Evolutionary conservation across 2,888 invertebrate species (phyloP), one percentile per base, ranked within the genome.

Genomic region (Drosophila limbata): DNA sequence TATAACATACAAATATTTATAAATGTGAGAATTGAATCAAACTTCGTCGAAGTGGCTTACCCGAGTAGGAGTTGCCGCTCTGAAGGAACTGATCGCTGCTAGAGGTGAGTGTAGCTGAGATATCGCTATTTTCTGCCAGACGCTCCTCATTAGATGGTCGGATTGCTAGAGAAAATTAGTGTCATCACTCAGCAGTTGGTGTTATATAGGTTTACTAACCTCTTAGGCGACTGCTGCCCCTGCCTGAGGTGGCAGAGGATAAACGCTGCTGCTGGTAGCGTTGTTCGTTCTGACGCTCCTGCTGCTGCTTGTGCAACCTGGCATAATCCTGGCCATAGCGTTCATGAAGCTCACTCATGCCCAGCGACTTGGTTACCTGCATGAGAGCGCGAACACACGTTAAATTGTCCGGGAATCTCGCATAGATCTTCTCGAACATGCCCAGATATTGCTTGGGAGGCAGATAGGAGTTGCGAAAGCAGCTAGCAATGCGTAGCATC

Each of bases 331-430:
- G 93, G 0, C 95, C 94, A 93, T 98, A 99, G 19, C 96, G 95
- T 73, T 96, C 95, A 56, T 92, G 84, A 0, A 97, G 96, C 90
- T 99, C 99, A 40, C 96, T 95, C 90, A 99, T 94, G 0, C 98
- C 98, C 87, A 99, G 94, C 90, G 92, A 90, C 47, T 92, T 92
- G n/a, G 92, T 92, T 2, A 91, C 91, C 73, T 93, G 92, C 63
- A 93, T 89, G 13, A 93, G 64, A 0, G 93, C 95, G 92, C 92
- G 95, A 96, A 99, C 92, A 95, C 99, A 99, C 90, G 98, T 98
- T 1, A 97, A 94, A 92, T 99, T 98, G 73, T 99, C 98, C 0
- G 99, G 99, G 92, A 99, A 99, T 79, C 95, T 95, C 19, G 95
- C 94, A 90, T 98, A 96, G 87, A 99, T 93, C 51, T 92, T 91